These are phyloP conservation scores for Callipepla californica DNA, from an alignment of 2,113 vertebrate genomes.

Conservation along the genomic window DNA sequence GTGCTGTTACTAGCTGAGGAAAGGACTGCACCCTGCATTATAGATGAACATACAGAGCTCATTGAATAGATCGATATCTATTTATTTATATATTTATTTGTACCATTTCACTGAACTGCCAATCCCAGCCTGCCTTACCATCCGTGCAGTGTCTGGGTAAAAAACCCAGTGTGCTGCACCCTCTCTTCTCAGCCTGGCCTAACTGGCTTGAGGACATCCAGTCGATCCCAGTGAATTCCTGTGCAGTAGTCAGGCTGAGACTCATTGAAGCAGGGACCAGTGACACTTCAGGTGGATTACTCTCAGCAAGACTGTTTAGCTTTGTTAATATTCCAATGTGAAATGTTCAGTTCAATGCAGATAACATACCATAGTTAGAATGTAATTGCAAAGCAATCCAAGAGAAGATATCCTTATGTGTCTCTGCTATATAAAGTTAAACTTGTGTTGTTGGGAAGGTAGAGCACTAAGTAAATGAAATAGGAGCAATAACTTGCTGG, in stretches of 20 bases:
- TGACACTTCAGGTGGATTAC: not conserved
- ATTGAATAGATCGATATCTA: too few species aligned
- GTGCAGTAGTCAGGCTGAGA: not conserved
- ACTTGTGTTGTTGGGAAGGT: constrained; percentile 27
- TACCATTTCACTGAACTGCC: not conserved
- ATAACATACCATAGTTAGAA: constrained; percentile 9
- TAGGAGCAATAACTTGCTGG: constrained; percentile 42
- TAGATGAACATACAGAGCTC: not conserved
- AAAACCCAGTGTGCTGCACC: not conserved
- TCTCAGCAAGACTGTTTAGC: not conserved
- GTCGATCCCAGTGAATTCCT: not conserved
- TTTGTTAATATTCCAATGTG: not conserved
- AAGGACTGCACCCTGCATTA: not conserved
- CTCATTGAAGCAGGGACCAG: not conserved
- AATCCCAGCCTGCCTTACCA: not conserved
- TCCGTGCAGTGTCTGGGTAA: not conserved
- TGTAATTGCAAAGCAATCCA: not conserved
- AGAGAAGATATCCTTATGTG: not conserved
- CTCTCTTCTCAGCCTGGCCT: not conserved
- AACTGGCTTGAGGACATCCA: not conserved
- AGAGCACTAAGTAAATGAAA: constrained; percentile 58
- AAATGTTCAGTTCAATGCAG: not conserved
- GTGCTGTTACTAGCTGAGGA: not conserved
- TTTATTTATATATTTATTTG: too few species aligned
- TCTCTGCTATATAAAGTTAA: constrained; percentile 7